Evolutionary conservation across 2,888 invertebrate genomes (phyloP).

Genomic region (Zele albiditarsus): DNA sequence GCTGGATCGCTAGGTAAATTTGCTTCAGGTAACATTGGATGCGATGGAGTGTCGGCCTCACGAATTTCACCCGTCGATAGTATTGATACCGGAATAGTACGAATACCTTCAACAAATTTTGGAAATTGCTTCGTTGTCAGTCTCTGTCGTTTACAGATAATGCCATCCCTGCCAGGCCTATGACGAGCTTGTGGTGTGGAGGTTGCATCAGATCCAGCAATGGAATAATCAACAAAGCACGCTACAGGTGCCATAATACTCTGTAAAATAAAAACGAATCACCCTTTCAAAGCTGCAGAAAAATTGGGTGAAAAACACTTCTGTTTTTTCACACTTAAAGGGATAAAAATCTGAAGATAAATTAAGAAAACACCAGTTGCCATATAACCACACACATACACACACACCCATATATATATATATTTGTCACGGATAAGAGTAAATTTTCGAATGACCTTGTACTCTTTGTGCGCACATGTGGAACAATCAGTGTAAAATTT

Average conservation of each 20-base stretch:
- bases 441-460: slow-evolving; percentile 31
- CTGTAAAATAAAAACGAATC: not conserved
- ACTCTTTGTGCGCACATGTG: slow-evolving; percentile 34
- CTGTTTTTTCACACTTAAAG: not conserved
- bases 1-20: slow-evolving; percentile 26
- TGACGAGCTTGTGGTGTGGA: slow-evolving; percentile 51
- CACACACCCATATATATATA: not conserved
- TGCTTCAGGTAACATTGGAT: slow-evolving; percentile 38
- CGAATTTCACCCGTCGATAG: slow-evolving; percentile 34
- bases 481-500: slow-evolving; percentile 3
- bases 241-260: slow-evolving; percentile 65
- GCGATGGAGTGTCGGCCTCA: slow-evolving; percentile 33
- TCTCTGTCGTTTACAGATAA: slow-evolving; percentile 50
- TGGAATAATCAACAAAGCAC: slow-evolving; percentile 59
- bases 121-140: slow-evolving; percentile 49
- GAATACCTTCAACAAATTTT: slow-evolving; percentile 26
- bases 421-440: not conserved
- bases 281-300: not conserved
- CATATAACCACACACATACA: not conserved
- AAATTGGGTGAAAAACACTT: slow-evolving; percentile 2
- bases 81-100: slow-evolving; percentile 29
- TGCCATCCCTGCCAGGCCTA: slow-evolving; percentile 47
- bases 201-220: slow-evolving; percentile 51
- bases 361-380: not conserved
- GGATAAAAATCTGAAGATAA: not conserved